Percentiles rank a stretch among this genome's conserved stretches.
These are phyloP conservation scores for Platalea minor DNA, from an alignment of 2,797 vertebrate species.

Conservation along the genomic window DNA sequence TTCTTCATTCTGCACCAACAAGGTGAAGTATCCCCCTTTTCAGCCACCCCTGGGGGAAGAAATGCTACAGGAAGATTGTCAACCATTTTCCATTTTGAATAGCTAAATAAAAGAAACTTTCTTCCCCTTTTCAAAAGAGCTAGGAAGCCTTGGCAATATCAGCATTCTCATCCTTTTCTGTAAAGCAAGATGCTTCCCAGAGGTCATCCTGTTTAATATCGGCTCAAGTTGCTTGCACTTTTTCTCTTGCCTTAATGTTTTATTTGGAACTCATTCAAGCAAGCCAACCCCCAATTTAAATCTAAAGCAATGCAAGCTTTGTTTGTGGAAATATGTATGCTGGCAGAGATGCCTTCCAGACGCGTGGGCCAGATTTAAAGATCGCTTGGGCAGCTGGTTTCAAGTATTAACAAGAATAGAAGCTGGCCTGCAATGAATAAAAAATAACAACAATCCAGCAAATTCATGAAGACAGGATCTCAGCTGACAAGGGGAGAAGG, in stretches of 20 bases:
- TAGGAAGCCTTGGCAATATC: background rate
- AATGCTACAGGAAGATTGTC: background rate
- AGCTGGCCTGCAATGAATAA: background rate
- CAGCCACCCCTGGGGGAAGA: background rate
- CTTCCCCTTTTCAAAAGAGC: background rate
- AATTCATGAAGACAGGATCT: background rate
- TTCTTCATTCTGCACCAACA: background rate
- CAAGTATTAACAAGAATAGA: conserved; percentile 13
- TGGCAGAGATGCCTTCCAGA: conserved; percentile 13
- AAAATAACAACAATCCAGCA: background rate
- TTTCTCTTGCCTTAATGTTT: conserved; percentile 29
- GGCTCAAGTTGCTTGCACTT: conserved; percentile 9
- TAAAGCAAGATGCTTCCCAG: conserved; percentile 26
- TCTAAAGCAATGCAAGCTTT: conserved; percentile 12
- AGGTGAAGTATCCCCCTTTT: background rate
- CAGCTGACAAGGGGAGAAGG: background rate
- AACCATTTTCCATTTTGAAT: background rate
- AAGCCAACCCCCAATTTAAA: background rate
- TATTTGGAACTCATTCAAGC: conserved; percentile 20
- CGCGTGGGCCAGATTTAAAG: background rate
- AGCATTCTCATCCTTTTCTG: background rate
- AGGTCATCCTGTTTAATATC: conserved; percentile 47
- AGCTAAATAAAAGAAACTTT: background rate
- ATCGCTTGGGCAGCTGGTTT: background rate
- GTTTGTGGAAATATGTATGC: background rate